Conservation (phyloP, 2,797 vertebrate genomes). For the Buceros bicornis region DNA sequence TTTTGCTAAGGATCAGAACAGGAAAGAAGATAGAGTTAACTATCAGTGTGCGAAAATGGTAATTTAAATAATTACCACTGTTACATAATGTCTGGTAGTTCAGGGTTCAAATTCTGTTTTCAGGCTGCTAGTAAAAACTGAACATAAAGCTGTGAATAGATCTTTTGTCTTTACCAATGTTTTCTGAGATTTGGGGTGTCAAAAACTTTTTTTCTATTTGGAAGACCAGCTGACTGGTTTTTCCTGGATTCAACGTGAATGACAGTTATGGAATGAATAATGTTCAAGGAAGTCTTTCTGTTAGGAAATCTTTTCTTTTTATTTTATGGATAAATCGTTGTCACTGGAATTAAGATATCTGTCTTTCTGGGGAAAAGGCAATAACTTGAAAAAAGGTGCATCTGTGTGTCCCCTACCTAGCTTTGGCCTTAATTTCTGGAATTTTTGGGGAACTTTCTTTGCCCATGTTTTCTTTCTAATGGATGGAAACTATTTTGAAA, state of each 20-base stretch:
- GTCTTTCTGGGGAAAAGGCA: not conserved
- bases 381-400: not conserved
- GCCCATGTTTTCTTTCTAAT: not conserved
- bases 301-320: not conserved
- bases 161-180: not conserved
- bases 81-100: not conserved
- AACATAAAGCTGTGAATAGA: not conserved
- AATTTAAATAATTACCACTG: not conserved
- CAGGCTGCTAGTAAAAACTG: not conserved
- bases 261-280: not conserved
- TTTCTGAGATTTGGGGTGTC: not conserved
- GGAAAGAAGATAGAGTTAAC: not conserved
- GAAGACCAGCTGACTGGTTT: not conserved
- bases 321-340: not conserved
- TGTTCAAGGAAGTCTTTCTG: not conserved
- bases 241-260: not conserved
- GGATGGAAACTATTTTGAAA: not conserved
- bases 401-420: not conserved
- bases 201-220: not conserved
- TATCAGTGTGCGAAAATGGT: not conserved
- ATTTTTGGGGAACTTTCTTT: not conserved
- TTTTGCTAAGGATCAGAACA: not conserved
- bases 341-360: not conserved
- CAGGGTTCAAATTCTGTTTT: not conserved
- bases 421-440: not conserved